A percentile compares a stretch with the other conserved stretches of the same genome.
Conservation (phyloP, 2,888 invertebrate species). For the Iphiclides podalirius region DNA sequence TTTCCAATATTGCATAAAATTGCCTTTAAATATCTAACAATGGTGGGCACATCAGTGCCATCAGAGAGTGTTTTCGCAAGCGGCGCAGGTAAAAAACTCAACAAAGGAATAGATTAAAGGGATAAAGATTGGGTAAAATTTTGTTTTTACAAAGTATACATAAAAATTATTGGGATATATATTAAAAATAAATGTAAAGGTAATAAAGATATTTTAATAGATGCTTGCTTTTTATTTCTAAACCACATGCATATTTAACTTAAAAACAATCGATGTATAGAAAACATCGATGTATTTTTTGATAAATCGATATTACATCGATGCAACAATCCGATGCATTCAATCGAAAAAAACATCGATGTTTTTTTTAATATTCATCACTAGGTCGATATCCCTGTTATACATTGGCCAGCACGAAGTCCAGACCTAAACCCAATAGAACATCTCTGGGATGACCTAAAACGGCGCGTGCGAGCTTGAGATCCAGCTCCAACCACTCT, state of each 20-base stretch:
- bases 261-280: not conserved
- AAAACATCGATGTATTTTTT: not conserved
- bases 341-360: not conserved
- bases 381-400: too few species aligned
- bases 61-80: not conserved
- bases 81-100: not conserved
- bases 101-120: not conserved
- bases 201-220: not conserved
- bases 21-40: slow-evolving; percentile 31
- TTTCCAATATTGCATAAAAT: slow-evolving; percentile 29
- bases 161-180: slow-evolving; percentile 15
- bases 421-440: too few species aligned
- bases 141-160: slow-evolving; percentile 11
- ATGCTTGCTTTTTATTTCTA: not conserved
- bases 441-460: too few species aligned
- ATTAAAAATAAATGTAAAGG: slow-evolving; percentile 1
- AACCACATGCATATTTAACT: not conserved
- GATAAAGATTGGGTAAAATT: slow-evolving; percentile 15
- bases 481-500: too few species aligned
- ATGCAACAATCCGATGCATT: not conserved
- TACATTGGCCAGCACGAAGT: too few species aligned
- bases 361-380: not conserved
- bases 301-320: not conserved
- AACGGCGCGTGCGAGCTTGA: too few species aligned
- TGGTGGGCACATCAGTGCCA: slow-evolving; percentile 26